phyloP scores from a whole-genome alignment of 2,888 invertebrate species.

The Acronicta aceris region DNA sequence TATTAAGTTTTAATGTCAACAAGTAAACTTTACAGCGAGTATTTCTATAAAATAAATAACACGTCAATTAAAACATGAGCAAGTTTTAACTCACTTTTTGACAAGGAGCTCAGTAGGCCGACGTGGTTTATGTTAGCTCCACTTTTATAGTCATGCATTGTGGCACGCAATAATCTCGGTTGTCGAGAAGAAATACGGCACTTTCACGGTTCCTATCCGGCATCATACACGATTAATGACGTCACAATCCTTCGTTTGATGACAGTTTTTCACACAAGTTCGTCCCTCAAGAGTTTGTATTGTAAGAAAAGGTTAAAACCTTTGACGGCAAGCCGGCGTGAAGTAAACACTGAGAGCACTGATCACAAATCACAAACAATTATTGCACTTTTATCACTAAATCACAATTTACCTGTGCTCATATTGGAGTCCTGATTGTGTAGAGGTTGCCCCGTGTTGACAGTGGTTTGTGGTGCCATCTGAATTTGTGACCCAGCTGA shows the following conservation, averaged over 20 bases:
- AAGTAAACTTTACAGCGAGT: slow-evolving; percentile 42
- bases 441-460: slow-evolving; percentile 94
- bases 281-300: slow-evolving; percentile 69
- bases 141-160: slow-evolving; percentile 86
- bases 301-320: slow-evolving; percentile 73
- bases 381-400: slow-evolving; percentile 81
- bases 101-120: slow-evolving; percentile 84
- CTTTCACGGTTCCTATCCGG: slow-evolving; percentile 86
- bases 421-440: slow-evolving; percentile 99
- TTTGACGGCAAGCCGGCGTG: slow-evolving; percentile 70
- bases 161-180: slow-evolving; percentile 79
- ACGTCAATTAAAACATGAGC: slow-evolving; percentile 60
- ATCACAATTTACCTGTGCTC: slow-evolving; percentile 95
- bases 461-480: slow-evolving; percentile 98
- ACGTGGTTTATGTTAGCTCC: slow-evolving; percentile 84
- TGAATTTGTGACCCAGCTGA: slow-evolving; percentile 99
- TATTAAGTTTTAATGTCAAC: slow-evolving; percentile 29
- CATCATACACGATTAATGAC: slow-evolving; percentile 84
- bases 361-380: slow-evolving; percentile 80
- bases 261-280: slow-evolving; percentile 77
- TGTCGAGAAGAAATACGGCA: slow-evolving; percentile 80
- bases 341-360: slow-evolving; percentile 82
- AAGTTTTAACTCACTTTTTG: slow-evolving; percentile 83
- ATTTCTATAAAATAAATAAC: slow-evolving; percentile 45
- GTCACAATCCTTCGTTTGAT: slow-evolving; percentile 83